Percentiles rank a stretch among this genome's conserved stretches.
phyloP scores from a whole-genome alignment of 2,113 vertebrate genomes.

The Smithornis capensis region DNA sequence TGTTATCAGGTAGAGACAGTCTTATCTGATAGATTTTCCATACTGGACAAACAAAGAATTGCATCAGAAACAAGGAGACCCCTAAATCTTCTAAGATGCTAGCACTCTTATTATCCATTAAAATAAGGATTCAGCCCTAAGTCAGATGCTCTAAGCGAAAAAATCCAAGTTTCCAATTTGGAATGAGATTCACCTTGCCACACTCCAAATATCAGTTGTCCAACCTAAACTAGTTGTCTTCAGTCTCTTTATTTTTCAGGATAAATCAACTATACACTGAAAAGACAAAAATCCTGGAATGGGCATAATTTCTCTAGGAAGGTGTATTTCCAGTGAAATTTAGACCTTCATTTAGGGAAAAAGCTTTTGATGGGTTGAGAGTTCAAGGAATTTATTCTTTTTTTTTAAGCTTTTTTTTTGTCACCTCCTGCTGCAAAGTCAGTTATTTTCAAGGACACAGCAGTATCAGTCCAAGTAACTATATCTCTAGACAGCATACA shows the following conservation, averaged over 20 bases:
- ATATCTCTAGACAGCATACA: not conserved
- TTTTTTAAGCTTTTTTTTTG: not conserved
- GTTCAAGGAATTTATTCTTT: not conserved
- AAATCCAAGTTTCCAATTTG: not conserved
- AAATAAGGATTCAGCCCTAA: not conserved
- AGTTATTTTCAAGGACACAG: not conserved
- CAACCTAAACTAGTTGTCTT: not conserved
- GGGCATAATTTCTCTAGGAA: not conserved
- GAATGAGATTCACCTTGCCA: not conserved
- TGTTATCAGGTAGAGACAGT: not conserved
- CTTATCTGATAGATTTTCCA: not conserved
- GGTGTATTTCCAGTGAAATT: not conserved
- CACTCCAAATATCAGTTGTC: not conserved
- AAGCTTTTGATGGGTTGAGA: accelerated
- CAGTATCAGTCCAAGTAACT: not conserved
- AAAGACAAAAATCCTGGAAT: not conserved
- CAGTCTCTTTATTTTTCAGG: not conserved
- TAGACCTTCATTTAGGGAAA: accelerated
- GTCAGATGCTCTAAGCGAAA: not conserved
- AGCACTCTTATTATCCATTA: not conserved
- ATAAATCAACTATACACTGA: not conserved
- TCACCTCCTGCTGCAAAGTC: not conserved
- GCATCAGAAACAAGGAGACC: not conserved
- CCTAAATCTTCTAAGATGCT: not conserved
- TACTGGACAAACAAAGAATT: not conserved